Conservation (phyloP, 2,797 vertebrate genomes). For the Cirrhinus mrigala region DNA sequence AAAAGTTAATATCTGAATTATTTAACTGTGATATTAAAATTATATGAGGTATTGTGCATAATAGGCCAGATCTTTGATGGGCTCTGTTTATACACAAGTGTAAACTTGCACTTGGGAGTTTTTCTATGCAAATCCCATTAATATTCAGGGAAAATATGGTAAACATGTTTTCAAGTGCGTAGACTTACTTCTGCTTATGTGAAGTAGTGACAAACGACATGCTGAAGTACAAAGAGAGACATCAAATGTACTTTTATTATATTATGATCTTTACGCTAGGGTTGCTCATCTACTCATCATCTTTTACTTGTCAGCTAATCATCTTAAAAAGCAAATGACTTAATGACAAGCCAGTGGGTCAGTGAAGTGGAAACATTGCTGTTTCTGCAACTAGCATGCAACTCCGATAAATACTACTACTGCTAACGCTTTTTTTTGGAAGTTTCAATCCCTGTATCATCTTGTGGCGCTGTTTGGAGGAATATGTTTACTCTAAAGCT, state of each 20-base stretch:
- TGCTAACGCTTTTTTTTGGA: background rate
- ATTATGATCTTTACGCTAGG: background rate
- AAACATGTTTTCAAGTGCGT: constrained; percentile 37
- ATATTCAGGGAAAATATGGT: constrained; percentile 36
- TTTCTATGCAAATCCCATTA: constrained; percentile 42
- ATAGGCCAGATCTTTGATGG: constrained; percentile 51
- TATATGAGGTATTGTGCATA: constrained; percentile 62
- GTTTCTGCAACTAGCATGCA: background rate
- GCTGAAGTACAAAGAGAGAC: background rate
- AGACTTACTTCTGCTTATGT: constrained; percentile 22
- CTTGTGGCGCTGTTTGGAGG: background rate
- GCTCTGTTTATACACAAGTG: constrained; percentile 63
- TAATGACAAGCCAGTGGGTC: background rate
- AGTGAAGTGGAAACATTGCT: background rate
- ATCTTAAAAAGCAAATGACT: background rate
- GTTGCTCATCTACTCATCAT: background rate
- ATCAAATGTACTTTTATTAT: background rate
- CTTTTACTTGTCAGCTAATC: constrained; percentile 5
- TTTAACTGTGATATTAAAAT: constrained; percentile 62
- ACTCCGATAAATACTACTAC: background rate
- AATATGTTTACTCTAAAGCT: background rate
- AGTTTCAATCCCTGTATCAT: background rate
- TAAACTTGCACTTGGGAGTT: constrained; percentile 48
- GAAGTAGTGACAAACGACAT: constrained; percentile 6
- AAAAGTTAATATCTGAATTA: constrained; percentile 34